Percentiles rank a stretch among this genome's conserved stretches.
These are phyloP conservation scores for Pseudeuparius sepicola DNA, from an alignment of 2,888 invertebrate species.

Conservation along the genomic window DNA sequence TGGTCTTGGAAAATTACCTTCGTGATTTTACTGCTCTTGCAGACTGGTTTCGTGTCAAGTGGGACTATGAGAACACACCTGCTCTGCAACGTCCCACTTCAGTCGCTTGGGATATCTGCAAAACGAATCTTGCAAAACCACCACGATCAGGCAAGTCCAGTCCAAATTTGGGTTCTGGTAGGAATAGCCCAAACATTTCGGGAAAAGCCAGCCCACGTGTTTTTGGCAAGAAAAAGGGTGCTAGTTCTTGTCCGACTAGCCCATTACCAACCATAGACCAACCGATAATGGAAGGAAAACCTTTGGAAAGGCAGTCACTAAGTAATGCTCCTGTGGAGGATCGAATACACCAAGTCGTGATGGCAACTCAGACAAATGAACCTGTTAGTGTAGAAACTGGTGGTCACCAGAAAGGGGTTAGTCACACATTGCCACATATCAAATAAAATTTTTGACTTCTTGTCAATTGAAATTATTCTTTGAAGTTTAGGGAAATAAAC, in stretches of 20 bases:
- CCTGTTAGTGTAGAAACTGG: no score
- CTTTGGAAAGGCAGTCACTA: slow-evolving; percentile 19
- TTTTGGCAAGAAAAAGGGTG: slow-evolving; percentile 34
- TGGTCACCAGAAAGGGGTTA: no score
- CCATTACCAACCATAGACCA: slow-evolving; percentile 39
- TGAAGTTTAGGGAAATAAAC: no score
- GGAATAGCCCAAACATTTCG: slow-evolving; percentile 48
- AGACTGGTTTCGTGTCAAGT: slow-evolving; percentile 87
- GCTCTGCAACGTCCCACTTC: slow-evolving; percentile 77
- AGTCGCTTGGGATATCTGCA: slow-evolving; percentile 91
- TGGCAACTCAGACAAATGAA: no score
- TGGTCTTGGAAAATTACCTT: slow-evolving; percentile 89
- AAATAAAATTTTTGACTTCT: no score
- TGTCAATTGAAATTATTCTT: no score
- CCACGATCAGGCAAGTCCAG: slow-evolving; percentile 39
- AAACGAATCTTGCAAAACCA: slow-evolving; percentile 50
- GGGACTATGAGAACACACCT: slow-evolving; percentile 87
- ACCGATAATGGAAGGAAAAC: slow-evolving; percentile 35
- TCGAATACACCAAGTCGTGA: no score
- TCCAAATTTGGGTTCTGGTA: slow-evolving; percentile 45
- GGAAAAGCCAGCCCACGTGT: slow-evolving; percentile 53
- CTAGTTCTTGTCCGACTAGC: slow-evolving; percentile 36
- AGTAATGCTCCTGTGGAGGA: no score
- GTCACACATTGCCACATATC: no score
- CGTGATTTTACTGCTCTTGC: slow-evolving; percentile 89